Conservation (phyloP, 2,888 invertebrate species). For the Chrysolina oricalcia region DNA sequence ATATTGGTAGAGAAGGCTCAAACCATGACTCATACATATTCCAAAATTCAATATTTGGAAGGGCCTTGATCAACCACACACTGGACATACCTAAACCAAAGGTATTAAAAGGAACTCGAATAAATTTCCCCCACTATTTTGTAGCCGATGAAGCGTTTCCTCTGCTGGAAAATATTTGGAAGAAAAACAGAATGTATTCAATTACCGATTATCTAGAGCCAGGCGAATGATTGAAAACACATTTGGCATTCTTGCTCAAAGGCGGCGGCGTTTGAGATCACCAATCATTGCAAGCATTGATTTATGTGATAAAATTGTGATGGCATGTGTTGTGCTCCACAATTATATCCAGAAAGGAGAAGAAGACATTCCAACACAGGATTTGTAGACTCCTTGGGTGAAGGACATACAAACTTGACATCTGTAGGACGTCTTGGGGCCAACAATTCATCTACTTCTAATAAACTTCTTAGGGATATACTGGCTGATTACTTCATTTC, state of each 20-base stretch:
- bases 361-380: neutral
- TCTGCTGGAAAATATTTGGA: slow-evolving; percentile 27
- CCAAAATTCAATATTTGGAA: slow-evolving; percentile 24
- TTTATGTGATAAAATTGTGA: slow-evolving; percentile 16
- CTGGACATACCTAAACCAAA: slow-evolving; percentile 26
- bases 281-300: slow-evolving; percentile 24
- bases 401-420: neutral
- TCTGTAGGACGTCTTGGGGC: too few relatives aligned
- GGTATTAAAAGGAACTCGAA: slow-evolving; percentile 20
- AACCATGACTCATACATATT: slow-evolving; percentile 33
- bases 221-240: slow-evolving; percentile 11
- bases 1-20: slow-evolving; percentile 30
- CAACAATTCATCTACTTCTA: too few relatives aligned
- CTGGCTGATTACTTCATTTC: too few relatives aligned
- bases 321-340: too few relatives aligned
- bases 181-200: slow-evolving; percentile 10
- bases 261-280: slow-evolving; percentile 22
- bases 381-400: neutral
- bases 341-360: neutral
- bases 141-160: slow-evolving; percentile 43
- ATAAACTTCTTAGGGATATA: too few relatives aligned
- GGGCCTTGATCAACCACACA: neutral
- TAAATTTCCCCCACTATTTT: slow-evolving; percentile 30
- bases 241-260: slow-evolving; percentile 31
- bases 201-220: slow-evolving; percentile 15